A percentile compares a stretch with the other conserved stretches of the same genome.
These are phyloP conservation scores for Eristalis arbustorum DNA, from an alignment of 2,888 invertebrate species.

Conservation along the genomic window DNA sequence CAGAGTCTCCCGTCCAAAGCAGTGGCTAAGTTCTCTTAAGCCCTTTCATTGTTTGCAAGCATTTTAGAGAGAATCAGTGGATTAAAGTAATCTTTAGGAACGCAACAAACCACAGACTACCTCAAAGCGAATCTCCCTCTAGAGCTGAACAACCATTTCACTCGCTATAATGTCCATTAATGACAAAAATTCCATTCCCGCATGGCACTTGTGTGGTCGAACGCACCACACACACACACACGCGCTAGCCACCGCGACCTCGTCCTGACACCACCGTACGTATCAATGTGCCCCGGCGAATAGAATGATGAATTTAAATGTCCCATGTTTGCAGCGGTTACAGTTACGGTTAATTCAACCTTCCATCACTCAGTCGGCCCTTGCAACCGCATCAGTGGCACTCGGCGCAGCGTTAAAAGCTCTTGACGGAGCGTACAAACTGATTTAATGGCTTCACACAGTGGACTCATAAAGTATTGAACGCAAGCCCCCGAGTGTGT, in stretches of 20 bases:
- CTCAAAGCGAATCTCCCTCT: no score
- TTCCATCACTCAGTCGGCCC: neutral
- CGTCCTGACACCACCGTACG: neutral
- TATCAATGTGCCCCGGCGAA: constrained; percentile 13
- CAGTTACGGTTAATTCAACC: neutral
- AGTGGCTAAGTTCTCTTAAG: no score
- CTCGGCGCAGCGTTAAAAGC: neutral
- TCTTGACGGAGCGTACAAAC: neutral
- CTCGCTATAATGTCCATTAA: neutral
- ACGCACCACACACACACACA: neutral
- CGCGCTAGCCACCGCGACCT: neutral
- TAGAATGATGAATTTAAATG: constrained; percentile 4
- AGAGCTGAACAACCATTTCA: neutral
- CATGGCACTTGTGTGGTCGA: neutral
- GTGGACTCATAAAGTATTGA: neutral
- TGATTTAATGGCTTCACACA: neutral
- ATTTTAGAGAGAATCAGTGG: no score
- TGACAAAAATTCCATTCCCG: neutral
- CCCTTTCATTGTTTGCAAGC: no score
- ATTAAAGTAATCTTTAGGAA: no score
- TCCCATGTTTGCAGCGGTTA: neutral
- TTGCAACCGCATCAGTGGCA: neutral
- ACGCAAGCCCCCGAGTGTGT: neutral
- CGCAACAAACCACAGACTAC: no score
- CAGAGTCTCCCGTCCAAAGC: no score